Percentiles rank a stretch among this genome's conserved stretches.
Conservation (phyloP, 2,113 vertebrate genomes). For the Nanorana parkeri region DNA sequence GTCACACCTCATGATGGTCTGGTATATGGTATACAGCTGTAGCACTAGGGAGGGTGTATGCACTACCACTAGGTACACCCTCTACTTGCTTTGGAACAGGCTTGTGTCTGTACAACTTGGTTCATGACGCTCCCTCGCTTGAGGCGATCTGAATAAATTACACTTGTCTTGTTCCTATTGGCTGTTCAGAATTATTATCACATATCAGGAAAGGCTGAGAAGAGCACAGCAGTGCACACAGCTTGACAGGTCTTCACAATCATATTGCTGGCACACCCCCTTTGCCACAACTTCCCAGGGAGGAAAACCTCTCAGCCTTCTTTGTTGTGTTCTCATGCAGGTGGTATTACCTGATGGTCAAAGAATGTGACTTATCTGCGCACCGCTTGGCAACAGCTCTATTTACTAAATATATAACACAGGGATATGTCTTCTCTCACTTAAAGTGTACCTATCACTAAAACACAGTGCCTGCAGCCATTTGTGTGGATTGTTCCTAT, state of each 20-base stretch:
- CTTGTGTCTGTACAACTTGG: not conserved
- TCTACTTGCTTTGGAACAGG: not conserved
- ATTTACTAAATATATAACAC: constrained; percentile 36
- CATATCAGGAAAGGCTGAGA: not conserved
- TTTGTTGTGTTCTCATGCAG: constrained; percentile 41
- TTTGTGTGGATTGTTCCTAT: too few species aligned
- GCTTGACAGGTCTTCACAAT: not conserved
- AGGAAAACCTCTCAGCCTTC: not conserved
- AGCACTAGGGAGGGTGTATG: not conserved
- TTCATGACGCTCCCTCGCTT: constrained; percentile 16
- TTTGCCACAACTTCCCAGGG: not conserved
- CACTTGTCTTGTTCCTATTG: constrained; percentile 48
- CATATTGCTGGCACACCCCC: not conserved
- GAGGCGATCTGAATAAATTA: constrained; percentile 24
- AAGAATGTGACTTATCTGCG: constrained; percentile 46
- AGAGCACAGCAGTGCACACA: not conserved
- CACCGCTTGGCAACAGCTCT: constrained; percentile 19
- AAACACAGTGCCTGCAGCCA: too few species aligned
- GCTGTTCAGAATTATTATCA: not conserved
- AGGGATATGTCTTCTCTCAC: not conserved
- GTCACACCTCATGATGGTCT: not conserved
- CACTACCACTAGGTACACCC: not conserved
- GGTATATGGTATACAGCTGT: not conserved
- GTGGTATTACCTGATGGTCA: constrained; percentile 46
- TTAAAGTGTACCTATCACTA: too few species aligned